Base-by-base conservation (phyloP, 2,113 vertebrate species). In the Mirounga angustirostris region DNA sequence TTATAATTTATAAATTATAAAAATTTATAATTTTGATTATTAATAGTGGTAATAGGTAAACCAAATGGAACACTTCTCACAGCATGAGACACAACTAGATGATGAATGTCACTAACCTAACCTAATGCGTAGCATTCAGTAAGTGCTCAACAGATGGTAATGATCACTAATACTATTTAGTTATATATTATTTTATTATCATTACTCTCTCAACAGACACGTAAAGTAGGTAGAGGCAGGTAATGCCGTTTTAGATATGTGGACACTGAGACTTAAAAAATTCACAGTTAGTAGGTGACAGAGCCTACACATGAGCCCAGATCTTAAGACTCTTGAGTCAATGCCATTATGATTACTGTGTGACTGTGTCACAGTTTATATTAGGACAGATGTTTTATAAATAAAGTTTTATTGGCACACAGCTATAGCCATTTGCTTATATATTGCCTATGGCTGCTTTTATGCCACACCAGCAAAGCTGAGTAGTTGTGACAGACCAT, bases 1-100 rank as follows among this genome's bases (percentile, higher is more conserved):
- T 71, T 79, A 54, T 89, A 81, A 86, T 63, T 96, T 78, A 40
- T 40, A 40, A 40, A 40, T 40, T 40, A 40, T 65, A 94, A 89
- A 79, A 22, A 93, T 65, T 71, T 79, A 54, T 89, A 81, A 86
- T 63, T 96, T 78, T 81, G 22, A 78, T n/a, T 58, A n/a, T 82
- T 69, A 71, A 13, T 91, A 33, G 0, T 86, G 21, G 6, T 78
- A 86, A 56, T 36, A 91, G 30, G 10, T 65, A 50, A 43, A 91
- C 22, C 46, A 96, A 91, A 91, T 28, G 74, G 58, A 76, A 81
- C 19, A 3, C 46, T 95, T 92, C 12, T 93, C 52, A 85, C 5
- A 80, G 52, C 15, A 33, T 40, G 24, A 83, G 12, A 78, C 40
- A 13, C 19, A 63, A 71, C 22, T 74, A 91, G 59, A 73, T 91